phyloP scores from a whole-genome alignment of 2,797 vertebrate species.

The Poeciliopsis paucimaculata region DNA sequence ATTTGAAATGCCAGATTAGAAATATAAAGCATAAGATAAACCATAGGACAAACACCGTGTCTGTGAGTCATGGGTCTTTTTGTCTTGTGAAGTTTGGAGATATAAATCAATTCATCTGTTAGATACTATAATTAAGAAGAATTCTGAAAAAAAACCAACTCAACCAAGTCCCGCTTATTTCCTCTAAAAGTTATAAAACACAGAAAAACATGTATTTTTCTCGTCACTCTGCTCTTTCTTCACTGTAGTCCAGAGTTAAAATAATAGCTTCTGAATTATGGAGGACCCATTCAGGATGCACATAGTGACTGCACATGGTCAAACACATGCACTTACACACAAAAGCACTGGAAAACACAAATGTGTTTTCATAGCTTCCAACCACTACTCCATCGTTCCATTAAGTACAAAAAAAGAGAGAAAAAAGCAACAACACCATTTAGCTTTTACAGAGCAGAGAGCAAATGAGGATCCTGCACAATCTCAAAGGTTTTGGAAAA shows the following conservation, averaged over 20 bases:
- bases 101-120: neutral
- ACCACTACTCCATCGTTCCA: slow-evolving; percentile 55
- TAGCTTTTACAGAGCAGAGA: slow-evolving; percentile 40
- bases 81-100: neutral
- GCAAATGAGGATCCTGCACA: neutral
- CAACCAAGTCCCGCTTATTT: slow-evolving; percentile 7
- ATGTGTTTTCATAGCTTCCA: slow-evolving; percentile 28
- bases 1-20: neutral
- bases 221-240: slow-evolving; percentile 26
- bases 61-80: neutral
- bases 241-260: slow-evolving; percentile 43
- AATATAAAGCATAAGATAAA: neutral
- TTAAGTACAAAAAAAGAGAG: slow-evolving; percentile 40
- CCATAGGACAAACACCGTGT: slow-evolving; percentile 7
- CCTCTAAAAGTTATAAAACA: slow-evolving; percentile 19
- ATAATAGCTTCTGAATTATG: slow-evolving; percentile 76
- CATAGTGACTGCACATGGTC: slow-evolving; percentile 13
- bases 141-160: neutral
- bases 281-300: slow-evolving; percentile 56
- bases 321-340: slow-evolving; percentile 19
- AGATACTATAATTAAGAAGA: neutral
- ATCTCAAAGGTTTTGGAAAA: neutral
- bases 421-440: slow-evolving; percentile 24
- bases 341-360: slow-evolving; percentile 9
- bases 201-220: slow-evolving; percentile 15